Base-by-base conservation (phyloP, 1,140 invertebrate species). In the Micrasema longulum region DNA sequence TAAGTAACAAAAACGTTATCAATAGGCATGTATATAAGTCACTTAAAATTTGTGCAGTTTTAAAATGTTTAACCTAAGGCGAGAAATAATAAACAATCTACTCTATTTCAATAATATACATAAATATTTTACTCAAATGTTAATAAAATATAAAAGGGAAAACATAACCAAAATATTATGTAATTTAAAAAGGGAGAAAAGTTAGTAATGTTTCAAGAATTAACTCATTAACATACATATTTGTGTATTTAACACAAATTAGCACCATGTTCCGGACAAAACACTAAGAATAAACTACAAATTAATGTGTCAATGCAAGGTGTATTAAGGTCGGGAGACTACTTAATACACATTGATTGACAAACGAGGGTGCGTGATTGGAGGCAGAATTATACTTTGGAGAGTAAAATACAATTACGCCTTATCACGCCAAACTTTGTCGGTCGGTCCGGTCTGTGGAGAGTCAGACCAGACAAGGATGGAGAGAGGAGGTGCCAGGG, bases 251-350 rank as follows among this genome's bases (percentile, higher is more conserved):
- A 57, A 76, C 74, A 76, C 74, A 76, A 75, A 72, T 72, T 76
- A 76, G 74, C 74, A 76, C 74, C 74, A 76, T 72, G 55, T 76
- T 72, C 71, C 74, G 66, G 74, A 76, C 70, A 76, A 75, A 71
- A 74, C 57, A n/a, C 52, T 35, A 53, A 45, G 47, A 20, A 14
- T 38, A 52, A 6, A 53, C 22, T 69, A 41, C 36, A 52, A 16
- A 38, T 66, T 60, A 57, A 31, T 16, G 10, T 14, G 48, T 68
- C 23, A 38, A 68, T 52, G 41, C 47, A 64, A 41, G 47, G 20
- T 65, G 52, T 67, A 26, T 69, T 52, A 43, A 50, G 47, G 47
- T 73, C 72, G 65, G 57, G 55, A 72, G 63, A 60, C 35, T 65
- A 31, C 47, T 53, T 35, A 63, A 45, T 26, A 63, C 12, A 22